Evolutionary conservation across 2,888 invertebrate species (phyloP).

Genomic region (Chaetoderma sp.): DNA sequence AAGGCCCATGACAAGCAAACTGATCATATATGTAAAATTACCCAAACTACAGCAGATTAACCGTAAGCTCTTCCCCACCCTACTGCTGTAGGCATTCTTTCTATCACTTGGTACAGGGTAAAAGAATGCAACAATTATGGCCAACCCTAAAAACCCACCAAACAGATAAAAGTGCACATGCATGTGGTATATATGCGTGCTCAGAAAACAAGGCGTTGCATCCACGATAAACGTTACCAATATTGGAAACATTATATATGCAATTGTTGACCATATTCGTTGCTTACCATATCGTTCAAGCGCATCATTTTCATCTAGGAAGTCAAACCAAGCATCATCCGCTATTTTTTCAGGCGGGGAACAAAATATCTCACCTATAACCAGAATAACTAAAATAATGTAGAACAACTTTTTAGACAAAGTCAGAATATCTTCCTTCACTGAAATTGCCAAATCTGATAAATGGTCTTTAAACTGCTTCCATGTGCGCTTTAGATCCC

Average conservation of each 20-base stretch:
- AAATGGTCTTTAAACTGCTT: not conserved
- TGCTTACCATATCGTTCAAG: slow-evolving; percentile 65
- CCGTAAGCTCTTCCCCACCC: slow-evolving; percentile 50
- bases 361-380: slow-evolving; percentile 55
- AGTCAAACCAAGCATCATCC: slow-evolving; percentile 66
- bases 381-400: slow-evolving; percentile 50
- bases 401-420: slow-evolving; percentile 45
- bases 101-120: slow-evolving; percentile 56
- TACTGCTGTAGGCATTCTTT: slow-evolving; percentile 49
- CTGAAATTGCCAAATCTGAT: not conserved
- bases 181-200: slow-evolving; percentile 54
- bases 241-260: slow-evolving; percentile 56
- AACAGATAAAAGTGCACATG: slow-evolving; percentile 62
- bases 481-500: not conserved
- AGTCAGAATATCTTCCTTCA: not conserved
- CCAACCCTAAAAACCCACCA: slow-evolving; percentile 49
- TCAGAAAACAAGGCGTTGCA: slow-evolving; percentile 58
- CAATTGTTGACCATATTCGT: slow-evolving; percentile 56
- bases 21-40: slow-evolving; percentile 49
- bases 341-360: slow-evolving; percentile 60
- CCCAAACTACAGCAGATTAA: slow-evolving; percentile 53
- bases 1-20: slow-evolving; percentile 57
- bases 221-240: slow-evolving; percentile 54
- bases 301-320: slow-evolving; percentile 61
- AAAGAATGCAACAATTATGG: slow-evolving; percentile 52